These are phyloP conservation scores for Osmerus mordax DNA, from an alignment of 2,113 vertebrate genomes.

Conservation along the genomic window DNA sequence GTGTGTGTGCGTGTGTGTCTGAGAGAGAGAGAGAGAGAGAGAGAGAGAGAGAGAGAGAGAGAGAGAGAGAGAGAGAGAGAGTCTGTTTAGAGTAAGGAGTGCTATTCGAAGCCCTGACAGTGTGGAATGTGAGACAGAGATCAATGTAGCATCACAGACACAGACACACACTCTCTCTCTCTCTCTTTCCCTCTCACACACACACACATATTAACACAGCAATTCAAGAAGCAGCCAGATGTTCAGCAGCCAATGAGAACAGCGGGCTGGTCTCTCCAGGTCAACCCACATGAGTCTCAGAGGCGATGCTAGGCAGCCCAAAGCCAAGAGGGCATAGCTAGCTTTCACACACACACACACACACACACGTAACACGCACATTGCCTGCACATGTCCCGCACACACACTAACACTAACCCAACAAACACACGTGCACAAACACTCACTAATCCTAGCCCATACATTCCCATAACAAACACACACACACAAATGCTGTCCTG, in stretches of 20 bases:
- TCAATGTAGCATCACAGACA: slow-evolving; percentile 60
- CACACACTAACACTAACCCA: neutral
- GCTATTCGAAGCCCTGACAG: slow-evolving; percentile 63
- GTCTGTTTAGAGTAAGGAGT: slow-evolving; percentile 54
- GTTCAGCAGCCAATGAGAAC: slow-evolving; percentile 64
- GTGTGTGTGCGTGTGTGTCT: neutral
- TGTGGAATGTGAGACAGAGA: slow-evolving; percentile 56
- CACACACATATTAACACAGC: slow-evolving; percentile 9
- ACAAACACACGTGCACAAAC: slow-evolving; percentile 20
- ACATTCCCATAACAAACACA: slow-evolving; percentile 16
- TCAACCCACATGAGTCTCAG: slow-evolving; percentile 48
- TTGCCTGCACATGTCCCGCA: neutral
- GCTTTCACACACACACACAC: neutral
- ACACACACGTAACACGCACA: slow-evolving; percentile 17
- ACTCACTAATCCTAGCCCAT: slow-evolving; percentile 14
- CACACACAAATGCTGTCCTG: slow-evolving; percentile 12
- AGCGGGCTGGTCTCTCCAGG: slow-evolving; percentile 53
- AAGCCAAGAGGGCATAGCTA: neutral
- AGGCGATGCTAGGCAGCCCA: neutral
- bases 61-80: slow-evolving; percentile 14
- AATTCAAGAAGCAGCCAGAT: slow-evolving; percentile 58
- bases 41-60: neutral
- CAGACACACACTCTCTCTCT: neutral
- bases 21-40: neutral
- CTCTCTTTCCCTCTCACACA: slow-evolving; percentile 16